Evolutionary conservation across 2,888 invertebrate genomes (phyloP), one percentile per base, ranked within the genome.

Genomic region (Creontiades dilutus): DNA sequence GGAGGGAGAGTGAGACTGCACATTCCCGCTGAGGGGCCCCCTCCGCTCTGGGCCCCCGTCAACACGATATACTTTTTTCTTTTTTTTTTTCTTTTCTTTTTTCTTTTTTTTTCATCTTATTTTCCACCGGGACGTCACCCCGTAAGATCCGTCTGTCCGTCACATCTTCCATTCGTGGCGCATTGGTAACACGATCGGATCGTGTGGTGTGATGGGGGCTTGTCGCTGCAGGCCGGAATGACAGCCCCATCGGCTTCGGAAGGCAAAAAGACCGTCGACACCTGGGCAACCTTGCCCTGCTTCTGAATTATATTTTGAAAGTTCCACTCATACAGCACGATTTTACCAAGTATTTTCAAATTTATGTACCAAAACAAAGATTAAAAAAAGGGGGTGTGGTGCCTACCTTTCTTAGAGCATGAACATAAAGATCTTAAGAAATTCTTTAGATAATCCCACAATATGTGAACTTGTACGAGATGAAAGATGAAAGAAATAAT

Each of bases 1-100:
- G 46, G 90, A 80, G 90, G 82, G 37, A 37, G 84, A 68, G 68
- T 90, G 90, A 90, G 81, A 78, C 86, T 90, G 90, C 90, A 90
- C 90, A 90, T 90, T 90, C 90, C 89, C 90, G 28, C 19, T 28
- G 37, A 46, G 14, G 55, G 85, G 19, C 28, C 47, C 88, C 78
- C 28, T 46, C 37, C 37, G 87, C 46, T 11, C 76, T 27, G 52
- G n/a, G 88, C 78, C 78, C 88, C 82, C 90, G 90, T 90, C 90
- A 90, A 89, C 90, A 90, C 89, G 85, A 89, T 84, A 89, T 81
- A 80, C 84, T 86, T 86, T 89, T 89, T 85, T 55, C 14, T 0
- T 13, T 82, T 19, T 82, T 82, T 52, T 80, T 80, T 86, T 90
- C 7, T 13, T 82, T 19, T 82, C 52, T 52, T 80, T 80, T 86